A percentile compares a stretch with the other conserved stretches of the same genome.
Evolutionary conservation across 2,888 invertebrate species (phyloP).

Genomic region (Agriopis aurantiaria): DNA sequence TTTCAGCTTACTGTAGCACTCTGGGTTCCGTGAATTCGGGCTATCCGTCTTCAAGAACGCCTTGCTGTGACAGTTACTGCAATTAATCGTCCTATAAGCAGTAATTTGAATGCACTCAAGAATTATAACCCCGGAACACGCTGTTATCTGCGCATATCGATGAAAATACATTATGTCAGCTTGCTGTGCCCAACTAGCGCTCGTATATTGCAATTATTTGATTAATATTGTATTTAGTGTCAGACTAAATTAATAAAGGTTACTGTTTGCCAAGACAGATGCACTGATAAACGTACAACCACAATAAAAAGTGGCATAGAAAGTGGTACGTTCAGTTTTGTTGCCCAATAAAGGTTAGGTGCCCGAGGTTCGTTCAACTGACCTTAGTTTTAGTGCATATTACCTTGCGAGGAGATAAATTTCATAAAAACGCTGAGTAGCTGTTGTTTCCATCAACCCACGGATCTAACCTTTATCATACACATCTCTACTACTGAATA

Average conservation of each 20-base stretch:
- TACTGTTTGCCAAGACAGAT: slow-evolving; percentile 78
- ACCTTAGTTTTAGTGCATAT: slow-evolving; percentile 6
- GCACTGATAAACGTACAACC: slow-evolving; percentile 48
- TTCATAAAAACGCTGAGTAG: neutral
- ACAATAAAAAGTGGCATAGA: slow-evolving; percentile 23
- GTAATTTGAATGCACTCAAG: slow-evolving; percentile 40
- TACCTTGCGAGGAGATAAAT: neutral
- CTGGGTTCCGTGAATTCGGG: slow-evolving; percentile 52
- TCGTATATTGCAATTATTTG: slow-evolving; percentile 32
- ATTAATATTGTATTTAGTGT: slow-evolving; percentile 46
- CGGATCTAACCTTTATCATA: neutral
- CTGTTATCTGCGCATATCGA: slow-evolving; percentile 31
- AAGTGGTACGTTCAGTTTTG: neutral
- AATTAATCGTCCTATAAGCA: slow-evolving; percentile 46
- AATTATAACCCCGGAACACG: slow-evolving; percentile 44
- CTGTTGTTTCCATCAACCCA: slow-evolving; percentile 5
- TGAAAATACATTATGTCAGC: slow-evolving; percentile 24
- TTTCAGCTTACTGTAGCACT: slow-evolving; percentile 61
- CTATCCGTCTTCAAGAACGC: slow-evolving; percentile 52
- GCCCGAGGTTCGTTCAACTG: neutral
- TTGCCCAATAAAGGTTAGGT: neutral
- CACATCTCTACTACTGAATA: neutral
- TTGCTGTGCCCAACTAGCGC: slow-evolving; percentile 15
- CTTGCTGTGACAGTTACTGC: slow-evolving; percentile 49
- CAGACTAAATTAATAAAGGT: slow-evolving; percentile 66